Conservation (phyloP, 1,140 invertebrate genomes). For the Pachypeltis micranthus region DNA sequence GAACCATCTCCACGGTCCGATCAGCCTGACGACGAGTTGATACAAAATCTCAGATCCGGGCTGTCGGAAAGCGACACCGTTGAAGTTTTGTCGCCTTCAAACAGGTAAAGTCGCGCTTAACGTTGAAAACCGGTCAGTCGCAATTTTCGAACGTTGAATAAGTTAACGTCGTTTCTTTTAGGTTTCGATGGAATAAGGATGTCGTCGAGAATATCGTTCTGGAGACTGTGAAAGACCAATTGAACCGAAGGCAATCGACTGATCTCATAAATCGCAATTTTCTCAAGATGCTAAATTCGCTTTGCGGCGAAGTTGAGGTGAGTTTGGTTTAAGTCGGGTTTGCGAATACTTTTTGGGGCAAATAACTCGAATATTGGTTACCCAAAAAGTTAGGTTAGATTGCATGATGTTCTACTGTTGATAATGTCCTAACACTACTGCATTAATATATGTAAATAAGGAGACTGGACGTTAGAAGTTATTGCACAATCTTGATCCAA, state of each 20-base stretch:
- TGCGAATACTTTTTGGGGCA: neutral
- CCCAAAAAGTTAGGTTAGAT: too few relatives aligned
- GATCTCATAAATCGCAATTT: slow-evolving; percentile 82
- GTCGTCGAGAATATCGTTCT: slow-evolving; percentile 69
- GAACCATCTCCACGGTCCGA: slow-evolving; percentile 32
- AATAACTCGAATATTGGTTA: too few relatives aligned
- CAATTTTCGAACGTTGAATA: too few relatives aligned
- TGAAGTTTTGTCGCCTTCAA: neutral
- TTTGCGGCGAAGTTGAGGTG: slow-evolving; percentile 72
- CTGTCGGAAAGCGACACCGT: slow-evolving; percentile 4
- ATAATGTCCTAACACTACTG: too few relatives aligned
- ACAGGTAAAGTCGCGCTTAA: too few relatives aligned
- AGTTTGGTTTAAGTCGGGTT: too few relatives aligned
- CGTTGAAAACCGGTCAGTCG: too few relatives aligned
- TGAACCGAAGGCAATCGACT: slow-evolving; percentile 67
- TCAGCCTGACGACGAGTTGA: slow-evolving; percentile 14
- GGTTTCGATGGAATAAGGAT: slow-evolving; percentile 37
- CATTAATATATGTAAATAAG: too few relatives aligned
- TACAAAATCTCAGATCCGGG: slow-evolving; percentile 1
- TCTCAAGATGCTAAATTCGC: slow-evolving; percentile 66
- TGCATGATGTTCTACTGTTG: neutral
- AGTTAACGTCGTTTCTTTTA: slow-evolving; percentile 17
- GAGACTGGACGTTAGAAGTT: too few relatives aligned
- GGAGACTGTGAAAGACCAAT: slow-evolving; percentile 76
- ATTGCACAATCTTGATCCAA: too few relatives aligned